phyloP scores from a whole-genome alignment of 1,140 invertebrate species.

The Homarus americanus region DNA sequence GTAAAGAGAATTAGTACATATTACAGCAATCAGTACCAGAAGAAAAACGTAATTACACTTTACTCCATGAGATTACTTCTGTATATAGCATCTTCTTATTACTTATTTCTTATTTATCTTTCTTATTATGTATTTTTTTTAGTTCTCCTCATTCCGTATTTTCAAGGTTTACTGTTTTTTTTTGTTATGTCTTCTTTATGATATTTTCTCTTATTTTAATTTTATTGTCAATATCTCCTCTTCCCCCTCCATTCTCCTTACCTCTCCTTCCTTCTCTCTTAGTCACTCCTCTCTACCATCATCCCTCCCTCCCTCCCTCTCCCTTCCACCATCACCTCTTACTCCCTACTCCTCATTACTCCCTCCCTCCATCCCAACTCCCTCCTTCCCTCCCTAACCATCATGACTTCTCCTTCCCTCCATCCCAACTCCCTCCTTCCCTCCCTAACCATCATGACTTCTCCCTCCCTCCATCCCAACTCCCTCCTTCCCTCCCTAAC shows the following conservation, averaged over 20 bases:
- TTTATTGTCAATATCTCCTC: background rate
- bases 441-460: background rate
- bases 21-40: no score
- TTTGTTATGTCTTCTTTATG: no score
- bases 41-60: no score
- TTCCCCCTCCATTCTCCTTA: background rate
- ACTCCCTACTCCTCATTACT: background rate
- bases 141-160: no score
- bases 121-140: no score
- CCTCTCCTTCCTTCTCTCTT: background rate
- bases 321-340: background rate
- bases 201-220: no score
- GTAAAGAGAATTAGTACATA: no score
- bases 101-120: no score
- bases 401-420: background rate
- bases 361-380: background rate
- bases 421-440: background rate
- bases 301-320: background rate
- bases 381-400: background rate
- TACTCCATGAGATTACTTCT: no score
- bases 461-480: background rate
- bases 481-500: background rate
- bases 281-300: background rate
- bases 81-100: no score
- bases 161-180: no score